phyloP scores from a whole-genome alignment of 2,797 vertebrate genomes.

The Graptemys geographica region DNA sequence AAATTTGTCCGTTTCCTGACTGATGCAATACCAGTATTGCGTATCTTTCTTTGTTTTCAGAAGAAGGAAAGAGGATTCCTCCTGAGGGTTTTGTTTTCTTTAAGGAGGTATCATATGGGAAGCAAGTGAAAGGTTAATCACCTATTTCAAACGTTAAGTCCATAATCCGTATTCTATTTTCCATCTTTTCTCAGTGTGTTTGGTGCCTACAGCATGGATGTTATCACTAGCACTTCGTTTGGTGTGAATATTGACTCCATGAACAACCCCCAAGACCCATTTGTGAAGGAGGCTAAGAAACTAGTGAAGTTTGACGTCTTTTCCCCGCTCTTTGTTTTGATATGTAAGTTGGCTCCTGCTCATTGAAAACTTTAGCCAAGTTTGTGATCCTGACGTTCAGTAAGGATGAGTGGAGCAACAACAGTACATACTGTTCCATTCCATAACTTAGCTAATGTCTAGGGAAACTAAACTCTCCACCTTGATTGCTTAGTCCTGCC shows the following conservation, averaged over 20 bases:
- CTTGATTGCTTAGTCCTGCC: no score
- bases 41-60: not conserved
- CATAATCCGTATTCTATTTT: not conserved
- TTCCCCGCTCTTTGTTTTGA: conserved; percentile 70
- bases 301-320: conserved; percentile 80
- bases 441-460: not conserved
- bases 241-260: conserved; percentile 77
- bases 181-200: conserved; percentile 62
- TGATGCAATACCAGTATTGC: not conserved
- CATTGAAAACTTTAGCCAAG: not conserved
- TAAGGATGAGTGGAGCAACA: not conserved
- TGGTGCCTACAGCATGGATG: conserved; percentile 83
- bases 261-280: conserved; percentile 82
- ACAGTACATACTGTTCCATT: not conserved
- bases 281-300: conserved; percentile 82
- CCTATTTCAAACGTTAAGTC: not conserved
- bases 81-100: not conserved
- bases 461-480: not conserved
- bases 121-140: not conserved
- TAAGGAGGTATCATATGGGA: not conserved
- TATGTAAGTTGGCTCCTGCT: conserved; percentile 64
- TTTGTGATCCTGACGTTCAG: not conserved
- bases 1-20: not conserved
- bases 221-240: conserved; percentile 83
- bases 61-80: not conserved